Percentiles rank a stretch among this genome's conserved stretches.
phyloP scores from a whole-genome alignment of 2,888 invertebrate species.

The Tortrix viridana region DNA sequence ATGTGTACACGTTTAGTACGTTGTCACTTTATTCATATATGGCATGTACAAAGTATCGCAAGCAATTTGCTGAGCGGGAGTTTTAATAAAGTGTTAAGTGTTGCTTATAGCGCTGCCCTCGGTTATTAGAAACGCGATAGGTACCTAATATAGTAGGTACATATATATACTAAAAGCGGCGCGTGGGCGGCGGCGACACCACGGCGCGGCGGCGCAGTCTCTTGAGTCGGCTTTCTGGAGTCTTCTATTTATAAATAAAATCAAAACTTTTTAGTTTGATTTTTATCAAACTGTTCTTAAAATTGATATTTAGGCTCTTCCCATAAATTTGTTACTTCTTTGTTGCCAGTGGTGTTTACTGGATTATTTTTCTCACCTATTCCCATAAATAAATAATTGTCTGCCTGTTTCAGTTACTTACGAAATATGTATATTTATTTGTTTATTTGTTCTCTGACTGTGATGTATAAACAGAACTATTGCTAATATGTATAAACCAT shows the following conservation, averaged over 20 bases:
- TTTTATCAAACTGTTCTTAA: neutral
- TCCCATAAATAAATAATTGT: too few relatives aligned
- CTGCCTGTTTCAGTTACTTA: too few relatives aligned
- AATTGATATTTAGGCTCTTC: neutral
- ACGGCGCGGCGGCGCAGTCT: slow-evolving; percentile 25
- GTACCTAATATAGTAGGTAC: too few relatives aligned
- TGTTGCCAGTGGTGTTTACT: too few relatives aligned
- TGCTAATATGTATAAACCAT: too few relatives aligned
- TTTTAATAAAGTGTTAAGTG: slow-evolving; percentile 13
- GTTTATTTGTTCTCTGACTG: too few relatives aligned
- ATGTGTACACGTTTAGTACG: too few relatives aligned
- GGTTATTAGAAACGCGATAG: slow-evolving; percentile 24
- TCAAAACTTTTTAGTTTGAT: neutral
- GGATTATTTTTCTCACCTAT: too few relatives aligned
- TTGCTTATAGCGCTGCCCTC: slow-evolving; percentile 13
- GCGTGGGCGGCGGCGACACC: slow-evolving; percentile 26
- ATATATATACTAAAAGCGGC: neutral
- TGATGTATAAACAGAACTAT: too few relatives aligned
- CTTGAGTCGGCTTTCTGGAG: slow-evolving; percentile 15
- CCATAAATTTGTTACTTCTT: neutral
- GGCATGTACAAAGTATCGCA: neutral
- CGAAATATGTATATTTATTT: too few relatives aligned
- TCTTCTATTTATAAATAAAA: slow-evolving; percentile 26
- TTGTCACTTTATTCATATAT: too few relatives aligned
- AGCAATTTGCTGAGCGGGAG: slow-evolving; percentile 4